Evolutionary conservation across 2,113 vertebrate species (phyloP).

Genomic region (Semicossyphus pulcher): DNA sequence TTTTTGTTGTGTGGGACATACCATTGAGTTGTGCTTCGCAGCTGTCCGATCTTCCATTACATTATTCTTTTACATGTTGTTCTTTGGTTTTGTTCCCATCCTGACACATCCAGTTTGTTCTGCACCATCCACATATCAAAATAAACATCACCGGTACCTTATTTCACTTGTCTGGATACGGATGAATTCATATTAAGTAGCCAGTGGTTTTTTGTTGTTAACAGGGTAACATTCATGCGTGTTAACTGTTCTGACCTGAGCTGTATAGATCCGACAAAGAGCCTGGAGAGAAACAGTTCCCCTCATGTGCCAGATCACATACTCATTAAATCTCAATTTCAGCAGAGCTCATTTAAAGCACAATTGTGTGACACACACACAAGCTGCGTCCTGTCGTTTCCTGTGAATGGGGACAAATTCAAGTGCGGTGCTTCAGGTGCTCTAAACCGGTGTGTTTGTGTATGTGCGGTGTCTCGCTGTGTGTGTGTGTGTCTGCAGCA

Average conservation of each 20-base stretch:
- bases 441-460: neutral
- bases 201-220: neutral
- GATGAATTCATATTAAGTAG: neutral
- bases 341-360: conserved; percentile 47
- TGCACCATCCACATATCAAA: neutral
- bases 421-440: conserved; percentile 7
- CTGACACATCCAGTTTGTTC: neutral
- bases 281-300: conserved; percentile 26
- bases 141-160: neutral
- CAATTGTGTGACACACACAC: conserved; percentile 43
- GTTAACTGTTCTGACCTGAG: conserved; percentile 61
- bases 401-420: conserved; percentile 17
- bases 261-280: conserved; percentile 45
- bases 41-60: too few relatives aligned
- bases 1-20: conserved; percentile 30
- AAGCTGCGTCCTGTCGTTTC: conserved; percentile 19
- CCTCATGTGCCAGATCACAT: conserved; percentile 43
- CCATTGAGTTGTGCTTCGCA: neutral
- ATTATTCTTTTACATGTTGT: neutral
- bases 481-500: neutral
- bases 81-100: neutral
- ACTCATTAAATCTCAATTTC: conserved; percentile 72
- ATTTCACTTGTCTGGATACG: conserved; percentile 1
- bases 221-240: conserved; percentile 20
- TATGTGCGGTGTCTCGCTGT: neutral